phyloP scores from a whole-genome alignment of 2,797 vertebrate species.

The Channa striata region DNA sequence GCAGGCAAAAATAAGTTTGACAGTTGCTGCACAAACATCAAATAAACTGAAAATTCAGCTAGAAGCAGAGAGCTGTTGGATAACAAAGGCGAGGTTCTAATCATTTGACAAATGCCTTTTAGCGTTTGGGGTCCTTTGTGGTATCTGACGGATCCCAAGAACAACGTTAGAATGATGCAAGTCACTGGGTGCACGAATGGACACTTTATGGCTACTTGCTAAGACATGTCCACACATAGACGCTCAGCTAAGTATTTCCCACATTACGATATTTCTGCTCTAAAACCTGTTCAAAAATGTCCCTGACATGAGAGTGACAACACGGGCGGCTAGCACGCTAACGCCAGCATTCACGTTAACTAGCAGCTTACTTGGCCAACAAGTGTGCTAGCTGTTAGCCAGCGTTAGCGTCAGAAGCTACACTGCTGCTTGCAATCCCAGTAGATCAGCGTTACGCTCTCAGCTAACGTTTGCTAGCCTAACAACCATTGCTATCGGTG shows the following conservation, averaged over 20 bases:
- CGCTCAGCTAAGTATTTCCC: rapidly evolving
- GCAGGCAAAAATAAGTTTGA: neutral
- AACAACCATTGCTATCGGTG: neutral
- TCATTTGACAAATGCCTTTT: neutral
- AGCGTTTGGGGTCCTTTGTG: neutral
- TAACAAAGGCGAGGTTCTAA: neutral
- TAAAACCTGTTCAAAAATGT: conserved; percentile 15
- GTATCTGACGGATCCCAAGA: neutral
- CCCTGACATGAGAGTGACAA: conserved; percentile 52
- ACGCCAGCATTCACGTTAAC: conserved; percentile 48
- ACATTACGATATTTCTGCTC: neutral
- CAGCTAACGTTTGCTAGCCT: neutral
- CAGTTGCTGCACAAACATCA: neutral
- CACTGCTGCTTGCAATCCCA: neutral
- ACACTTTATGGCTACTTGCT: neutral
- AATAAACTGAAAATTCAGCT: no score
- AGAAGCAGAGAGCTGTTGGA: no score
- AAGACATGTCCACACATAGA: no score
- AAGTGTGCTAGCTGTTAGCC: conserved; percentile 68
- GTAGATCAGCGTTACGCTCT: neutral
- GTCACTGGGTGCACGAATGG: neutral
- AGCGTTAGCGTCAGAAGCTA: conserved; percentile 66
- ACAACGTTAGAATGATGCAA: conserved; percentile 11
- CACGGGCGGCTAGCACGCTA: conserved; percentile 69
- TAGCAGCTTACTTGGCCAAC: conserved; percentile 62